phyloP scores from a whole-genome alignment of 2,888 invertebrate species.

The Tenthredo mesomela region DNA sequence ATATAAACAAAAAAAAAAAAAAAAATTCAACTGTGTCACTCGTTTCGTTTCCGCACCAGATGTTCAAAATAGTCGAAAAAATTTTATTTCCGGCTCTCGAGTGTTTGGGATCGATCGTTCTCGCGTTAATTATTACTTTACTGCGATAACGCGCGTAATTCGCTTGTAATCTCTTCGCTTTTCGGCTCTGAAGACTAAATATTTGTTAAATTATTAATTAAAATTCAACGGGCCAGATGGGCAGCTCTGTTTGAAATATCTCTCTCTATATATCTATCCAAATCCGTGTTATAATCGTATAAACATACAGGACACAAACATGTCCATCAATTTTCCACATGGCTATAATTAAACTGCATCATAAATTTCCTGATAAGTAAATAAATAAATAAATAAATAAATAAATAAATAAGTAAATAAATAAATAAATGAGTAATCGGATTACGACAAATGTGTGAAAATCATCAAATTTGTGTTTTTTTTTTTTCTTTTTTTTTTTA shows the following conservation, averaged over 20 bases:
- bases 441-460: neutral
- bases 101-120: neutral
- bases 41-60: neutral
- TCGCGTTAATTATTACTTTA: neutral
- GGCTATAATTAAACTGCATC: neutral
- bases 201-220: slow-evolving; percentile 14
- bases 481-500: neutral
- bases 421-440: no score
- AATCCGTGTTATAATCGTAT: neutral
- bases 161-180: neutral
- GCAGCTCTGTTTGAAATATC: neutral
- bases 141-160: slow-evolving; percentile 6
- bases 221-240: neutral
- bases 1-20: neutral
- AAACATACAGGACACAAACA: neutral
- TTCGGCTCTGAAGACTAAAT: neutral
- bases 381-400: neutral
- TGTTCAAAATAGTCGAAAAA: slow-evolving; percentile 1
- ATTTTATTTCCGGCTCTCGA: neutral
- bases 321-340: neutral
- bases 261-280: neutral
- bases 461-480: neutral
- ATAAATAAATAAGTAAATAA: no score
- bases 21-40: neutral
- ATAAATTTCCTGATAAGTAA: neutral